Conservation (phyloP, 2,113 vertebrate species). For the Pipra filicauda region DNA sequence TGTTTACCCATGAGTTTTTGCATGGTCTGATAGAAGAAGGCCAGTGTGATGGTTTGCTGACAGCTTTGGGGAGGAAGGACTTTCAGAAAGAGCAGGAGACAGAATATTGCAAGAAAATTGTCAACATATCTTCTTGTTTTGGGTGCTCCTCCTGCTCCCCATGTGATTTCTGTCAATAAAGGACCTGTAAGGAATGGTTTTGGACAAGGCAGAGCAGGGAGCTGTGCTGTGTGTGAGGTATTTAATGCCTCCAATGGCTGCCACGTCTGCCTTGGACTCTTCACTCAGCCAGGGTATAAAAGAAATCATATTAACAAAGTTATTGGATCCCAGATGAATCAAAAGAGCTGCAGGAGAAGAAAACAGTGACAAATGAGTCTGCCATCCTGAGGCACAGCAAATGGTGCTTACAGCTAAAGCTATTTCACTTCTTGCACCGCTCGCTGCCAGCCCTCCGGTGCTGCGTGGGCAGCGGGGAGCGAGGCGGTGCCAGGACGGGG, state of each 20-base stretch:
- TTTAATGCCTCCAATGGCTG: not conserved
- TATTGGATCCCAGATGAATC: conserved; percentile 48
- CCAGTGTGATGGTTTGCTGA: not conserved
- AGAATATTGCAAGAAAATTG: not conserved
- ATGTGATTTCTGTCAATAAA: not conserved
- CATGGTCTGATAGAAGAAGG: not conserved
- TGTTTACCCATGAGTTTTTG: not conserved
- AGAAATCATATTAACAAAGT: conserved; percentile 53
- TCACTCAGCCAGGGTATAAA: not conserved
- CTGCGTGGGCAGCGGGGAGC: not conserved
- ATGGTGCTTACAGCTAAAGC: not conserved
- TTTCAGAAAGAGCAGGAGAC: not conserved
- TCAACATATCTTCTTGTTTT: not conserved
- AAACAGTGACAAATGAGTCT: conserved; percentile 64
- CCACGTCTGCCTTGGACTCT: not conserved
- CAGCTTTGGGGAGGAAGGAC: not conserved
- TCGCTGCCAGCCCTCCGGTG: not conserved
- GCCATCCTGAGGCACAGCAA: not conserved
- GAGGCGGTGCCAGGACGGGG: rapidly evolving
- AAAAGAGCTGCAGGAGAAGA: conserved; percentile 29
- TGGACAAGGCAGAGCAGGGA: not conserved
- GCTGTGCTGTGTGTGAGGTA: not conserved
- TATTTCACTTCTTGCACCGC: not conserved
- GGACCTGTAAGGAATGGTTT: not conserved
- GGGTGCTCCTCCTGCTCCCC: not conserved